Percentiles rank a stretch among this genome's conserved stretches.
These are phyloP conservation scores for Drosophila nikananu DNA, from an alignment of 1,140 invertebrate species.

Conservation along the genomic window DNA sequence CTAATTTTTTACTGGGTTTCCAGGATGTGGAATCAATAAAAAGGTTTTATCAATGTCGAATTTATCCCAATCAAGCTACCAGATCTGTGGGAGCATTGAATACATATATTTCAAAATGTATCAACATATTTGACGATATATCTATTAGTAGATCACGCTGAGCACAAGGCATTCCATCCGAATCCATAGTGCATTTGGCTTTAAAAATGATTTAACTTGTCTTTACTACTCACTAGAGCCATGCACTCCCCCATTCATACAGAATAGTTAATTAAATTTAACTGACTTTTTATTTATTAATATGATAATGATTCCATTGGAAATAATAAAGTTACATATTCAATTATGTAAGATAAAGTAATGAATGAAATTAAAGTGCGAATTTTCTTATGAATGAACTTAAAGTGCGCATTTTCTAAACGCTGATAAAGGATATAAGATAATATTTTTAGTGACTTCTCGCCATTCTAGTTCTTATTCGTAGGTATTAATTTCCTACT, in stretches of 20 bases:
- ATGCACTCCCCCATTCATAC: neutral
- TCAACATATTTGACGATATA: neutral
- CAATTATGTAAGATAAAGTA: slow-evolving; percentile 21
- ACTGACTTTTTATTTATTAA: neutral
- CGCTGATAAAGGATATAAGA: neutral
- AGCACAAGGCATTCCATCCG: too few relatives aligned
- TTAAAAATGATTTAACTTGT: neutral
- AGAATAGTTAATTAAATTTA: too few relatives aligned
- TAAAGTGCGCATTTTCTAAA: slow-evolving; percentile 20
- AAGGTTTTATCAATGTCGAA: neutral
- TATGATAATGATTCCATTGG: neutral
- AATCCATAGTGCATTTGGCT: too few relatives aligned
- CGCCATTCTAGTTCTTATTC: neutral
- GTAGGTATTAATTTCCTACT: slow-evolving; percentile 29
- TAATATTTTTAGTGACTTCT: neutral
- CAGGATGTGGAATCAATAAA: neutral
- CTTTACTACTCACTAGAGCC: neutral
- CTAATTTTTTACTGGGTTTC: neutral
- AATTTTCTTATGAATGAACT: slow-evolving; percentile 22
- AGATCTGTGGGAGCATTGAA: neutral
- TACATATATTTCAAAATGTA: neutral
- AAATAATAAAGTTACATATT: slow-evolving; percentile 39
- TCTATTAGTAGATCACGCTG: too few relatives aligned
- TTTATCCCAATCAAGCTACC: too few relatives aligned
- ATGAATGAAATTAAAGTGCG: slow-evolving; percentile 3